Evolutionary conservation across 2,113 vertebrate genomes (phyloP), one percentile per base, ranked within the genome.

Genomic region (Ciconia boyciana): DNA sequence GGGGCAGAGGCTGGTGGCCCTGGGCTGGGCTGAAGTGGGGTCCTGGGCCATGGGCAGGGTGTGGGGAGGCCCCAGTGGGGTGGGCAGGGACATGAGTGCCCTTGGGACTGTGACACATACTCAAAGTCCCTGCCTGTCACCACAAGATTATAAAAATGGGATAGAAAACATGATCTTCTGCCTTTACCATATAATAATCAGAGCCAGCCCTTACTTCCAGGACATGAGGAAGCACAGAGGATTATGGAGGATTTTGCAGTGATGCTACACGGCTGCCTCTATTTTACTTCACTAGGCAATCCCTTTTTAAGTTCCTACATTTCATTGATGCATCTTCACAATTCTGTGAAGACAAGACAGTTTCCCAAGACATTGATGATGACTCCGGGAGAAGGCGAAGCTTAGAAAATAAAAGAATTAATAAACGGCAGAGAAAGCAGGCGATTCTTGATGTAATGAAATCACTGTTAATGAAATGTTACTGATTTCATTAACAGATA

Each of bases 51-150:
- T 4, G 14, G 64, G 60, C n/a, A 83, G n/a, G 36, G 15, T 32
- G 32, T n/a, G 29, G 41, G 54, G 20, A 51, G 25, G 44, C 9
- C 18, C 22, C 1, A 0, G 28, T 0, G 1, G 18, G 11, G 10
- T 3, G 3, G 28, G n/a, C 49, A 87, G 54, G 60, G 69, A 70
- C 46, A 28, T 1, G 24, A 58, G 34, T 11, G 46, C 15, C 19
- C 51, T 62, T 0, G 0, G 46, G 44, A 51, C n/a, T 20, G 11
- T 25, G 34, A 49, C 11, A 3, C 14, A 4, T 34, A 39, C 34
- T 32, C 14, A 0, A 44, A 76, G 41, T 32, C n/a, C 41, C 34
- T 61, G 32, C 29, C 16, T 52, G 44, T 48, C 71, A 79, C 48
- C 32, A 48, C 11, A 52, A 51, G 31, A 31, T 31, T 41, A 44